These are phyloP conservation scores for Bolborhynchus lineola DNA, from an alignment of 2,113 vertebrate species.

Conservation along the genomic window DNA sequence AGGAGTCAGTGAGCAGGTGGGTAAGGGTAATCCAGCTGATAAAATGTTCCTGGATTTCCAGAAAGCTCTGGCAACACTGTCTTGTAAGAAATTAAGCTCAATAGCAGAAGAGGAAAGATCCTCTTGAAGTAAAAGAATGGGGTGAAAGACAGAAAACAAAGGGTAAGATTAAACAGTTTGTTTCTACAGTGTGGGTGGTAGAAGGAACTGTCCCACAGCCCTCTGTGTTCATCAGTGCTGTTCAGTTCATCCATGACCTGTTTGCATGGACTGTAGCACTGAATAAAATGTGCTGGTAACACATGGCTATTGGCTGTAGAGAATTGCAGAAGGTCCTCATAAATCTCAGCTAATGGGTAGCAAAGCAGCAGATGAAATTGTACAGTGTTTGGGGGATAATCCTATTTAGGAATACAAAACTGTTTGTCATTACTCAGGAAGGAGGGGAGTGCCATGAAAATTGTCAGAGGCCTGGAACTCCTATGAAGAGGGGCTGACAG, in stretches of 20 bases:
- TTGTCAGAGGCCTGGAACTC: not conserved
- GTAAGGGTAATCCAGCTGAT: not conserved
- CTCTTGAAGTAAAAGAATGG: not conserved
- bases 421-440: not conserved
- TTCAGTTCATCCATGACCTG: not conserved
- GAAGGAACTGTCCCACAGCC: not conserved
- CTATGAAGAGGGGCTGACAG: not conserved
- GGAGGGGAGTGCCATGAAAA: not conserved
- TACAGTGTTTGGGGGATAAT: not conserved
- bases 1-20: not conserved
- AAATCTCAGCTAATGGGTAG: not conserved
- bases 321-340: not conserved
- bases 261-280: not conserved
- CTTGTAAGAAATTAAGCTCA: not conserved
- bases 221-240: not conserved
- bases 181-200: not conserved
- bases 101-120: not conserved
- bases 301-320: not conserved
- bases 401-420: not conserved
- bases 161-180: not conserved
- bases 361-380: not conserved
- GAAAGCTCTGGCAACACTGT: not conserved
- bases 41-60: not conserved
- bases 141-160: not conserved
- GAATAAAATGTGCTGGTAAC: not conserved